These are phyloP conservation scores for Pluvialis apricaria DNA, from an alignment of 2,113 vertebrate genomes.

Conservation along the genomic window DNA sequence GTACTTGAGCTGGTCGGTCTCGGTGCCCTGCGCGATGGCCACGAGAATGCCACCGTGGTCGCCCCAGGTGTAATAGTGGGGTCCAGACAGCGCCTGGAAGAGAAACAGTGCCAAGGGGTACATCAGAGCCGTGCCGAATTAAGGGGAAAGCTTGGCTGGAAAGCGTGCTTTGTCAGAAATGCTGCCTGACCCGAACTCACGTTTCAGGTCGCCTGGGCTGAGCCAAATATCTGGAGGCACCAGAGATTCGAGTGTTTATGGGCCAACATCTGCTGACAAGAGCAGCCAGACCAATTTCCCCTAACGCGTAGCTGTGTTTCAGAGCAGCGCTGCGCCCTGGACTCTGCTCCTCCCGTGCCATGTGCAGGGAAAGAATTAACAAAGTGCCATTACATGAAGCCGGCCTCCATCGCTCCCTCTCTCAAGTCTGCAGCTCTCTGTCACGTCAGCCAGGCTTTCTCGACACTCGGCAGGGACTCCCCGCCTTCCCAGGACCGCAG, in stretches of 20 bases:
- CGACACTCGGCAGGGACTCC: fast-evolving
- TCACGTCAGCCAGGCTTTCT: background rate
- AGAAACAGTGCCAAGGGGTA: background rate
- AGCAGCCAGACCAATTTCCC: background rate
- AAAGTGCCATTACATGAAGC: background rate
- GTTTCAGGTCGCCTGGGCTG: background rate
- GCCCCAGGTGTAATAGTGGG: slow-evolving; percentile 96
- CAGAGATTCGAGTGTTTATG: background rate
- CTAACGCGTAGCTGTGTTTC: fast-evolving
- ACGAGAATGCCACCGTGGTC: slow-evolving; percentile 95
- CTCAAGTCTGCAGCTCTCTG: background rate
- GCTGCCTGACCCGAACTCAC: background rate
- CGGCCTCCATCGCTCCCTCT: background rate
- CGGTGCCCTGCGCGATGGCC: slow-evolving; percentile 87
- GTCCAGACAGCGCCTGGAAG: slow-evolving; percentile 88
- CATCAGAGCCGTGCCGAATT: background rate
- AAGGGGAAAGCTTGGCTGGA: background rate
- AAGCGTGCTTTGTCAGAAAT: background rate
- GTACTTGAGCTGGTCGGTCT: slow-evolving; percentile 92
- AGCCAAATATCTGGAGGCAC: background rate
- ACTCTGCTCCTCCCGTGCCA: background rate
- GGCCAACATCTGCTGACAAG: background rate
- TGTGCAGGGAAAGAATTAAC: background rate
- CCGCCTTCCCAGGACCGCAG: background rate
- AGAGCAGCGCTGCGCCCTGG: background rate